Evolutionary conservation across 2,113 vertebrate genomes (phyloP), one percentile per base, ranked within the genome.

Genomic region (Entosphenus tridentatus): DNA sequence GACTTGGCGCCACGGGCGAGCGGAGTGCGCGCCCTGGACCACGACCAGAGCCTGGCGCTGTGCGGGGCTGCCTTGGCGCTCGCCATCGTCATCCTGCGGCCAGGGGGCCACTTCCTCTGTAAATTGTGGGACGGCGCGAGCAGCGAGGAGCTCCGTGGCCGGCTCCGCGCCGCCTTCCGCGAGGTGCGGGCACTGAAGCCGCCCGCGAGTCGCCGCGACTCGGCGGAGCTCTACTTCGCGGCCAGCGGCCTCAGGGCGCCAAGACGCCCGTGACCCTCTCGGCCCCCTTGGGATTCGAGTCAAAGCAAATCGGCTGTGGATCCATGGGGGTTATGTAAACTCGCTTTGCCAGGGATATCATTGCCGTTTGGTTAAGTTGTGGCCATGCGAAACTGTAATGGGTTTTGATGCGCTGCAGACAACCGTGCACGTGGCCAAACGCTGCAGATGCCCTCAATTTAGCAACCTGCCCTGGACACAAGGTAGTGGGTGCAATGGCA

Each of bases 1-100:
- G 90, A 98, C 76, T 86, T 96, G 88, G 90, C 90, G 1, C 93
- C 90, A 57, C 96, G 92, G 0, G 89, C 90, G 2, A 86, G 85
- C 0, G 92, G 93, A 16, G 79, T 92, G 70, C 80, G 74, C 21
- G 84, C 84, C 3, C 80, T 98, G 69, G 93, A 98, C 77, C 89
- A 96, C 0, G 84, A 88, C 73, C 87, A 74, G 68, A 77, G 91
- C 67, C 74, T 88, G 62, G 67, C 1, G 3, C 78, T 88, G 71
- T 96, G 89, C 72, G 72, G 85, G 12, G 76, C 81, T 21, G 75
- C 93, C 57, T 70, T 87, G 71, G 80, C 82, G 70, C 55, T 88
- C 57, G 80, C 85, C n/a, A 75, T 72, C 12, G 78, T 68, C 69
- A 68, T 87, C 71, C 75, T 96, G 70, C 74, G 57, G 12, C 82